Evolutionary conservation across 2,797 vertebrate genomes (phyloP).

Genomic region (Dermochelys coriacea): DNA sequence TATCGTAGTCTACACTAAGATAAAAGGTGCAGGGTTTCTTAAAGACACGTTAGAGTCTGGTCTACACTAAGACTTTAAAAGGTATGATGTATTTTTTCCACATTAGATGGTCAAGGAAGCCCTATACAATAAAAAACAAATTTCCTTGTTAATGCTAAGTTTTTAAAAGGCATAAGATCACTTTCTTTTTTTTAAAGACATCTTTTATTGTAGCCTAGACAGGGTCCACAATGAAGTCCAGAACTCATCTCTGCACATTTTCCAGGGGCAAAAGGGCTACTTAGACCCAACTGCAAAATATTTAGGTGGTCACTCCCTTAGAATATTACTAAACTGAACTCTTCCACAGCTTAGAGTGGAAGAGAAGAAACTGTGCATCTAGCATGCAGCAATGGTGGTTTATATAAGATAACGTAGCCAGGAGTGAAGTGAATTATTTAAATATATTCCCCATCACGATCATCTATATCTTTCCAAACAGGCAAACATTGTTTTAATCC

Average conservation of each 20-base stretch:
- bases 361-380: neutral
- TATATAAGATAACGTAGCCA: neutral
- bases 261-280: neutral
- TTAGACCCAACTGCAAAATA: neutral
- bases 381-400: neutral
- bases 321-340: neutral
- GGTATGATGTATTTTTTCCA: no score
- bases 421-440: neutral
- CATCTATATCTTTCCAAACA: neutral
- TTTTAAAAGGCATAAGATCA: no score
- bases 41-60: neutral
- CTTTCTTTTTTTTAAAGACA: neutral
- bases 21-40: neutral
- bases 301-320: neutral
- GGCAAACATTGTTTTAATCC: neutral
- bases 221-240: fast-evolving
- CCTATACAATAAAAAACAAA: no score
- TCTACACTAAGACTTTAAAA: no score
- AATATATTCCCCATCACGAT: neutral
- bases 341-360: neutral
- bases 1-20: neutral
- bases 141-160: no score
- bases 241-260: neutral
- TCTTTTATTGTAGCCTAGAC: neutral
- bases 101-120: no score